Percentiles rank a stretch among this genome's conserved stretches.
These are phyloP conservation scores for Hirundo rustica DNA, from an alignment of 2,797 vertebrate species.

Conservation along the genomic window DNA sequence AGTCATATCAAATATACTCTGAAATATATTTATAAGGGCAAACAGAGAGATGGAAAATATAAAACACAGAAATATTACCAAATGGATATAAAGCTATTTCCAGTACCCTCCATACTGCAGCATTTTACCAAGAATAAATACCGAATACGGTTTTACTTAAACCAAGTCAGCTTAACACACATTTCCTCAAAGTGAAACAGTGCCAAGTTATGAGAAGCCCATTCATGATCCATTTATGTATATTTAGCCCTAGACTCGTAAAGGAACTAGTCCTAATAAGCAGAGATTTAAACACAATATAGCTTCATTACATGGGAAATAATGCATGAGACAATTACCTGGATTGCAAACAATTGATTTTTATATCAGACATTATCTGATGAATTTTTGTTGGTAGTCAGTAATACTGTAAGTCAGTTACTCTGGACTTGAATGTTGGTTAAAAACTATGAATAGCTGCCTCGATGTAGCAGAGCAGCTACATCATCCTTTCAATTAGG, in stretches of 20 bases:
- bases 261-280: not conserved
- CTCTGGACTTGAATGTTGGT: not conserved
- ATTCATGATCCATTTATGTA: not conserved
- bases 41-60: not conserved
- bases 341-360: not conserved
- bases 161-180: not conserved
- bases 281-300: not conserved
- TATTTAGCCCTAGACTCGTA: not conserved
- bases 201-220: not conserved
- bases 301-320: not conserved
- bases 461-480: not conserved
- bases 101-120: not conserved
- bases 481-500: not conserved
- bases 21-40: conserved; percentile 10
- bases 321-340: not conserved
- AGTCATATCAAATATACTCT: not conserved
- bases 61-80: not conserved
- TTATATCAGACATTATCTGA: not conserved
- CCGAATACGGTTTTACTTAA: not conserved
- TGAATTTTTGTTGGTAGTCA: not conserved
- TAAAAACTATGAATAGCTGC: not conserved
- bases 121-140: not conserved
- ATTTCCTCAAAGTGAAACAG: not conserved
- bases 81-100: not conserved
- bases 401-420: not conserved